Evolutionary conservation across 2,113 vertebrate species (phyloP), one percentile per base, ranked within the genome.

Genomic region (Oreocharis arfaki): DNA sequence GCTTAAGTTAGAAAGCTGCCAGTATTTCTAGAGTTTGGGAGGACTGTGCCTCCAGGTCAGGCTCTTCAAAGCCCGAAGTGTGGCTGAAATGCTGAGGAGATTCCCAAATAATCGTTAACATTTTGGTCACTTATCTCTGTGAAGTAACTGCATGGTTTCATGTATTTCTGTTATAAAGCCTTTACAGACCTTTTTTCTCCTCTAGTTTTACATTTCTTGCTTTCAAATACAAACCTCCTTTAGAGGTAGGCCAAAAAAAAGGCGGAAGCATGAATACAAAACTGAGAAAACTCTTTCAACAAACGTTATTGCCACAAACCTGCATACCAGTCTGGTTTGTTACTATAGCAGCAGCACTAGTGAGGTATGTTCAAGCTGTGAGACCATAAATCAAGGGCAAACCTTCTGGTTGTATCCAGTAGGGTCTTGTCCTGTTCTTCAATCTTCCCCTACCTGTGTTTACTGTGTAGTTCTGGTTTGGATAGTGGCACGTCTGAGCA

Each of bases 281-380:
- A 95, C 84, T 86, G 47, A 69, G 78, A 93, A 93, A 93, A 65
- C 30, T 75, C 69, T 90, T 77, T 84, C 73, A 81, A 86, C 74
- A 92, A 94, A 87, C 50, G 77, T 37, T 95, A 24, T 75, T 94
- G 33, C 61, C 76, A 68, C 71, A 90, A 86, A 92, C 56, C 71
- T 90, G 49, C 88, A 81, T 92, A 85, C 63, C 75, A 67, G 75
- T 95, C 91, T 96, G 84, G 71, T 84, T 84, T 7, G 70, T 98
- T 97, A 90, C 96, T 96, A 64, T 90, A 97, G 96, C 94, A 97
- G 96, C 95, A 90, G 93, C 71, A n/a, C 69, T 80, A 53, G 37
- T 82, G 39, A 84, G 93, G 79, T 91, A 93, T 90, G 50, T 90
- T 90, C 90, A 94, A 84, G 84, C 77, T 77, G 68, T 50, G 69